Base-by-base conservation (phyloP, 2,888 invertebrate species). In the Drosophila monieri region DNA sequence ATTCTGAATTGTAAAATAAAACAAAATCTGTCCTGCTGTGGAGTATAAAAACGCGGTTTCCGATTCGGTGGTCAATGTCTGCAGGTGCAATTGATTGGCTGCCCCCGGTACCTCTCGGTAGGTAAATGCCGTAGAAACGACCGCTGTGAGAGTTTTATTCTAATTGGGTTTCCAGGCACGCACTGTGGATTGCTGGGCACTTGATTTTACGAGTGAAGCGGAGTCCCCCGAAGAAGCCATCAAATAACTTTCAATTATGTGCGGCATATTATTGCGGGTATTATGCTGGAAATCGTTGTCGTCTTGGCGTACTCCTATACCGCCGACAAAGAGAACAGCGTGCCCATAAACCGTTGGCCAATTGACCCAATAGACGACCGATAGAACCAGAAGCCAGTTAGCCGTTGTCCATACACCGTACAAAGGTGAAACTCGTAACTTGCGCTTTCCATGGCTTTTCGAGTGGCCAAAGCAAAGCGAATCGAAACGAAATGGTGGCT, bases 171-270 rank as follows among this genome's bases (percentile, higher is more conserved):
- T 67, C 81, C 53, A 70, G 65, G 73, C 81, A 81, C 81, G 85
- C 73, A 73, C 77, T 9, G n/a, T 53, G 53, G 51, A 69, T 59
- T 72, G 78, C 49, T 23, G 25, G 67, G 30, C 74, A 61, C 55
- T 77, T 77, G 77, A 43, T 68, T 83, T 76, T 48, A 83, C 80
- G 77, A 70, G 53, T 56, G 37, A 27, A 25, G 53, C 57, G 37
- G 30, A 18, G 59, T 46, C 66, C 64, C 57, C 67, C 56, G 23
- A 30, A 65, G 78, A 85, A 84, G 79, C 79, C 84, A 76, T 83
- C 85, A 78, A 84, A 83, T 84, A 85, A 85, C 84, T 84, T 84
- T 84, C 86, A 86, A 85, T 85, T 86, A 80, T 79, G 67, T 78
- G 76, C 59, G 65, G 56, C 62, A 67, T 70, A 62, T 64, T 56